Percentiles rank a stretch among this genome's conserved stretches.
Conservation (phyloP, 2,113 vertebrate genomes). For the Lutjanus erythropterus region DNA sequence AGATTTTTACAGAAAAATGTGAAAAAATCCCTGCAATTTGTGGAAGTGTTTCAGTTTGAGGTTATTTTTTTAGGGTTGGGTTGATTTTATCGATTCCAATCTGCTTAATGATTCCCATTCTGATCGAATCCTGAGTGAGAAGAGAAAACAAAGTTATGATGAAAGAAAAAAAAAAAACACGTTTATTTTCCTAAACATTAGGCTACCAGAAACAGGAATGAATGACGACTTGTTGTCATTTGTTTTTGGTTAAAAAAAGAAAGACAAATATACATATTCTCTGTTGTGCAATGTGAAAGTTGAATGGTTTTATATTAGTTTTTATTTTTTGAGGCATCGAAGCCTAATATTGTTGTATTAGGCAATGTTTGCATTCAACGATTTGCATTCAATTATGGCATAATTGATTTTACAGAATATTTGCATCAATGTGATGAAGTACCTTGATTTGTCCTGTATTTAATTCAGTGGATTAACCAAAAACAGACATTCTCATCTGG, state of each 20-base stretch:
- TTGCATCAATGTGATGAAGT: constrained; percentile 54
- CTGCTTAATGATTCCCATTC: constrained; percentile 53
- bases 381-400: background rate
- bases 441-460: constrained; percentile 19
- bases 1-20: constrained; percentile 45
- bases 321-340: constrained; percentile 17
- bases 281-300: background rate
- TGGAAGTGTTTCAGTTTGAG: constrained; percentile 52
- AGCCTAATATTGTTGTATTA: background rate
- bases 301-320: background rate
- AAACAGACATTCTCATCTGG: constrained; percentile 2
- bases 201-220: constrained; percentile 21
- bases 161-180: constrained; percentile 12
- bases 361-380: no score
- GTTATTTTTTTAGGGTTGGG: constrained; percentile 57
- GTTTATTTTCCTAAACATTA: constrained; percentile 8
- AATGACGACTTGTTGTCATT: constrained; percentile 8
- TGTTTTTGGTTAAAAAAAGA: constrained; percentile 29
- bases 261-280: background rate
- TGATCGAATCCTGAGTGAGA: constrained; percentile 46
- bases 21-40: constrained; percentile 75
- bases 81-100: constrained; percentile 26
- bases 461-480: background rate
- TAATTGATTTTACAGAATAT: background rate
- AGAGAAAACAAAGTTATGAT: constrained; percentile 17